Base-by-base conservation (phyloP, 2,113 vertebrate species). In the Eleginops maclovinus region DNA sequence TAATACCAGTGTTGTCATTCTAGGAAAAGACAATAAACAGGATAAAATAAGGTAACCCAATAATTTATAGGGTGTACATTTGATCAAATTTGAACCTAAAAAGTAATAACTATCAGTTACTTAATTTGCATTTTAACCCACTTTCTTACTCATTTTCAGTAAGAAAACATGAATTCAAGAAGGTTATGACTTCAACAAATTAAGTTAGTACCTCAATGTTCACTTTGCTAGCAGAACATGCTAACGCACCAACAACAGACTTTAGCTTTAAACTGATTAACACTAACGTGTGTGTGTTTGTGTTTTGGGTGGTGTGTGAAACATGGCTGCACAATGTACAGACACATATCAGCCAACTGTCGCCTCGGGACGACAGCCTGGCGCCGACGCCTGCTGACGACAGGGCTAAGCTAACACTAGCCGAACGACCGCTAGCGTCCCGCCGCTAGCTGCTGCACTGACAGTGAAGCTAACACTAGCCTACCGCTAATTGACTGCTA, bases 401-500 rank as follows among this genome's bases (percentile, higher is more conserved):
- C 75, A 85, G 83, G 92, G 88, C 87, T 82, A 85, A 88, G 71
- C 88, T 87, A 89, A 91, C 86, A 90, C 88, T 90, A 90, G 85
- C 89, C 79, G 54, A 81, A 80, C 11, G 17, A 88, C 79, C 44
- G 80, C 75, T 91, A 87, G 89, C 68, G 46, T 80, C 75, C 61
- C 28, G 75, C 64, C 66, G 72, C 89, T 90, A 83, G 91, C 83
- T 66, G 81, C 85, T 90, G 86, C 87, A 92, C 84, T 92, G 88
- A 88, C 74, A 72, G 75, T 81, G 74, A 86, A 53, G 81, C 85
- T 87, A 85, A 87, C 78, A 80, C 84, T 88, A 91, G 86, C 88
- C 81, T 78, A 68, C 73, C 72, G 80, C 78, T 89, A 92, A 95
- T 93, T 94, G 91, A 93, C 94, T 95, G 85, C 78, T 94, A 63